Evolutionary conservation across 2,797 vertebrate genomes (phyloP).

Genomic region (Otolemur crassicaudatus): DNA sequence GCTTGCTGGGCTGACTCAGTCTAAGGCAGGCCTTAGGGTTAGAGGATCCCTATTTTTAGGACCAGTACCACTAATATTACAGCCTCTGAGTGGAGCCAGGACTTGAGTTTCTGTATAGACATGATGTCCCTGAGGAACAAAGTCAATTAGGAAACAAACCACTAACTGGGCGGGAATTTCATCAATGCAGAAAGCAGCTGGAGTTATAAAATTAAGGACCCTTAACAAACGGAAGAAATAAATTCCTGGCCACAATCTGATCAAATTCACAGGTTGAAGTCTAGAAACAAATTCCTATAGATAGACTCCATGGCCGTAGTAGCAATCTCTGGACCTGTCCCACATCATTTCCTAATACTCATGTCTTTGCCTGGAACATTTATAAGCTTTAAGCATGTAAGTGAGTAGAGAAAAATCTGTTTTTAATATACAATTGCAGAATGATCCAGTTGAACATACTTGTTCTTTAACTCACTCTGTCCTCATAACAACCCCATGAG

Average conservation of each 20-base stretch:
- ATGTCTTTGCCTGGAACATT: slow-evolving; percentile 4
- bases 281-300: slow-evolving; percentile 21
- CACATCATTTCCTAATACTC: slow-evolving; percentile 22
- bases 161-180: slow-evolving; percentile 13
- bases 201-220: neutral
- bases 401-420: neutral
- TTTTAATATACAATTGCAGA: slow-evolving; percentile 38
- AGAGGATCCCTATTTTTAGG: neutral
- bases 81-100: neutral
- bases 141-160: slow-evolving; percentile 27
- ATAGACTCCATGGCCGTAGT: neutral
- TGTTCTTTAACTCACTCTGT: slow-evolving; percentile 26
- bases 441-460: neutral
- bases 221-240: neutral
- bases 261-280: neutral
- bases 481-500: neutral
- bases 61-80: neutral
- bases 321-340: neutral
- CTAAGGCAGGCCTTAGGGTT: neutral
- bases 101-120: slow-evolving; percentile 23
- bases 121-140: neutral
- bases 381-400: neutral
- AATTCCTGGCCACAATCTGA: neutral
- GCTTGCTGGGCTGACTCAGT: neutral
- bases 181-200: neutral